Conservation (phyloP, 2,113 vertebrate species). For the Ammodytes marinus region DNA sequence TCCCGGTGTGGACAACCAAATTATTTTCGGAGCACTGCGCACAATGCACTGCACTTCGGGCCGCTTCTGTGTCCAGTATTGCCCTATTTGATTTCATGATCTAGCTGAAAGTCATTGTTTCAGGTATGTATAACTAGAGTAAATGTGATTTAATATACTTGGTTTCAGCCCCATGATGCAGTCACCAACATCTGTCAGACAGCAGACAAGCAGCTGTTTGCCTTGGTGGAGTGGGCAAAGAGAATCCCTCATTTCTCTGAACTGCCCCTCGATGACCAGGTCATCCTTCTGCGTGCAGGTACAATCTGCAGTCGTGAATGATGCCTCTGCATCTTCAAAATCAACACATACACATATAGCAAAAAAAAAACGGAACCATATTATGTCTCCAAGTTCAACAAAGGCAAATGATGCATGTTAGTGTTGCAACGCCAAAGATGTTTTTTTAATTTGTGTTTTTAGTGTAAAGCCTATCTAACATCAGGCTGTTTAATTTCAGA, state of each 20-base stretch:
- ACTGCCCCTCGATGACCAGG: conserved; percentile 97
- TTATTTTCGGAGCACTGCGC: no score
- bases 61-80: no score
- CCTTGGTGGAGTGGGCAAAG: conserved; percentile 99
- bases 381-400: neutral
- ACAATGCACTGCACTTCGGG: no score
- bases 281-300: conserved; percentile 97
- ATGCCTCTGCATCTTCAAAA: neutral
- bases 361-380: neutral
- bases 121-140: neutral
- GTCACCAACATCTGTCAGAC: conserved; percentile 99
- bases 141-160: conserved; percentile 11
- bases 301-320: neutral
- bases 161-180: conserved; percentile 92
- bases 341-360: neutral
- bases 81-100: no score
- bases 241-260: conserved; percentile 97
- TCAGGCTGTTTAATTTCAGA: neutral
- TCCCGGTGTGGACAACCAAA: no score
- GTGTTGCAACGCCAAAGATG: neutral
- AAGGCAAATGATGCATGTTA: neutral
- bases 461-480: neutral
- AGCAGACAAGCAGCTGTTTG: conserved; percentile 98
- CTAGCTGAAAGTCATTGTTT: neutral
- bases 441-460: neutral